Evolutionary conservation across 2,797 vertebrate genomes (phyloP), one percentile per base, ranked within the genome.

Genomic region (Bovichtus diacanthus): DNA sequence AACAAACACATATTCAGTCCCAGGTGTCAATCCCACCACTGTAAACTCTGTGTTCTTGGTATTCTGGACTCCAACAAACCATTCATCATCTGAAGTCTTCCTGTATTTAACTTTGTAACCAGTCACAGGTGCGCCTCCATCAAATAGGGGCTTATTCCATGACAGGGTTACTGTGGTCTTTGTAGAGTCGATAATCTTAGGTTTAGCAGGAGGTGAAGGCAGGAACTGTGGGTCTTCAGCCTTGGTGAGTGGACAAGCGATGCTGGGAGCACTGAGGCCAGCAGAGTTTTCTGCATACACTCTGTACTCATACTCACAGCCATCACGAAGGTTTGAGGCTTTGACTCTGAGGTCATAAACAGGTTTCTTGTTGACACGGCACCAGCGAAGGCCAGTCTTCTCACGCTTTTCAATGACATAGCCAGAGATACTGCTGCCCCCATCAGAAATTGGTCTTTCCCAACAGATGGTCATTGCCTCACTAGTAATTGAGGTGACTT

Each of bases 271-370:
- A 94, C 98, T 99, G 38, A 99, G 95, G 74, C 98, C 98, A 71
- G 97, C 98, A 90, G 96, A 89, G 89, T 99, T 99, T 93, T 99
- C 98, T 88, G 98, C 98, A 95, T 96, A 97, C 73, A 99, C 98
- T 61, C 96, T 95, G 87, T 97, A 99, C 85, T 99, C 98, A 88
- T 99, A 99, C 90, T 99, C 98, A 90, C 95, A 95, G 77, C 98
- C 97, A 68, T 97, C 94, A 53, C 97, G 96, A 29, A 99, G 97
- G 87, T 97, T 95, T 41, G 96, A 95, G 51, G 98, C 97, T 92
- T 99, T 99, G 63, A 99, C 97, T 94, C 98, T 96, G 56, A 99
- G 95, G 88, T 99, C 98, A 91, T 98, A 99, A 83, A 99, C 98
- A 67, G 97, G 97, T 80, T 98, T 99, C 94, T 99, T 99, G 93